These are phyloP conservation scores for Smittia sp. DNA, from an alignment of 2,888 invertebrate genomes.

Conservation along the genomic window DNA sequence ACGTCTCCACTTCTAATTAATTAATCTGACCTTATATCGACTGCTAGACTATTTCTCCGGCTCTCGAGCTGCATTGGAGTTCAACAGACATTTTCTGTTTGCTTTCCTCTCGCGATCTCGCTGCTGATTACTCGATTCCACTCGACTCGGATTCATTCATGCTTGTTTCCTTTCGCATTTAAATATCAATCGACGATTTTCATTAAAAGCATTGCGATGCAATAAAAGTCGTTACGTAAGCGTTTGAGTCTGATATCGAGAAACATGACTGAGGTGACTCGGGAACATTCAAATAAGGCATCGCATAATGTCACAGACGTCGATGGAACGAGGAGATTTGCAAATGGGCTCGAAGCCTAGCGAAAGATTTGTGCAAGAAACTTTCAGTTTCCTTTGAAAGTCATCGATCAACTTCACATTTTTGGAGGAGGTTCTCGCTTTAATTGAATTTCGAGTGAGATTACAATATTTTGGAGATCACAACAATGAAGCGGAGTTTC, in stretches of 20 bases:
- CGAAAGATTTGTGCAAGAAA: neutral
- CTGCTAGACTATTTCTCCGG: neutral
- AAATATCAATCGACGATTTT: slow-evolving; percentile 10
- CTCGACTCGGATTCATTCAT: slow-evolving; percentile 33
- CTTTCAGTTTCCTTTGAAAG: slow-evolving; percentile 10
- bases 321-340: slow-evolving; percentile 6
- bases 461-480: neutral
- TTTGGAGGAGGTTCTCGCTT: neutral
- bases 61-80: neutral
- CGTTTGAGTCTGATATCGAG: neutral
- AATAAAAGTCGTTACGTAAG: neutral
- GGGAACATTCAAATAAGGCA: slow-evolving; percentile 31
- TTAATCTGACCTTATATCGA: slow-evolving; percentile 30
- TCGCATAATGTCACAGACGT: slow-evolving; percentile 16
- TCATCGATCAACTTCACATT: neutral
- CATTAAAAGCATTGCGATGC: slow-evolving; percentile 10
- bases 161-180: slow-evolving; percentile 35
- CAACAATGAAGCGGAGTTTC: neutral
- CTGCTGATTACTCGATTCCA: neutral
- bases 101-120: neutral
- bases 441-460: slow-evolving; percentile 3
- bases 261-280: neutral
- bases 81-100: neutral
- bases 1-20: slow-evolving; percentile 15
- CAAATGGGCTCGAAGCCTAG: slow-evolving; percentile 1